A percentile compares a stretch with the other conserved stretches of the same genome.
Conservation (phyloP, 1,140 invertebrate genomes). For the Bombus confusus region DNA sequence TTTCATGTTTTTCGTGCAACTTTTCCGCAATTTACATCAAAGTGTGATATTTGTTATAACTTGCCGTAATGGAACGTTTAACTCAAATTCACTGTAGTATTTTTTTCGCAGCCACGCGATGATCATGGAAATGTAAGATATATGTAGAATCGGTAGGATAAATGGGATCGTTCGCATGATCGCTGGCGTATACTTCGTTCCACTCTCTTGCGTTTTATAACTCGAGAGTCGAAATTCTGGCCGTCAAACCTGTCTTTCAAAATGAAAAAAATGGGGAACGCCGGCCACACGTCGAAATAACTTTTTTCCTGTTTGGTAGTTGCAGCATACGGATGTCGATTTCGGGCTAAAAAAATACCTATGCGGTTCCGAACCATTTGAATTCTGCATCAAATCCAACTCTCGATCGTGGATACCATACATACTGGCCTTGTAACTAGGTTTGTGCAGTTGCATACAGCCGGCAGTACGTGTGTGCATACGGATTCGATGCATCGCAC, state of each 20-base stretch:
- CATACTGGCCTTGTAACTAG: conserved; percentile 69
- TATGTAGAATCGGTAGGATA: neutral
- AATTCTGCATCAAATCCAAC: conserved; percentile 55
- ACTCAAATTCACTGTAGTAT: neutral
- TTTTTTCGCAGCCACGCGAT: no score
- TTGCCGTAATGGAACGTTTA: no score
- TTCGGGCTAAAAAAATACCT: conserved; percentile 23
- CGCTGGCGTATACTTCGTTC: neutral
- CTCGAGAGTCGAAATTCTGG: conserved; percentile 4
- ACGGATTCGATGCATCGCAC: conserved; percentile 74
- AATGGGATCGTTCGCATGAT: conserved; percentile 3
- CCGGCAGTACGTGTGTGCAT: conserved; percentile 55
- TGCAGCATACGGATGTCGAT: conserved; percentile 11
- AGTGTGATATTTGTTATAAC: neutral
- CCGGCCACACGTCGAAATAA: conserved; percentile 9
- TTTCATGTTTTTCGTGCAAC: neutral
- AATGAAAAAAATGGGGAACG: neutral
- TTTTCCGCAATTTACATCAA: neutral
- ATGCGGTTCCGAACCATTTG: conserved; percentile 43
- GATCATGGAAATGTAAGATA: neutral
- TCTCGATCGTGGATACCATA: conserved; percentile 66
- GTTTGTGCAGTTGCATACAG: conserved; percentile 71
- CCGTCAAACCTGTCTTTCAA: conserved; percentile 24
- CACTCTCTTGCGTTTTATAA: conserved; percentile 23
- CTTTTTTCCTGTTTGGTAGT: conserved; percentile 38